Percentiles rank a stretch among this genome's conserved stretches.
phyloP scores from a whole-genome alignment of 2,113 vertebrate genomes.

The Tenrec ecaudatus region DNA sequence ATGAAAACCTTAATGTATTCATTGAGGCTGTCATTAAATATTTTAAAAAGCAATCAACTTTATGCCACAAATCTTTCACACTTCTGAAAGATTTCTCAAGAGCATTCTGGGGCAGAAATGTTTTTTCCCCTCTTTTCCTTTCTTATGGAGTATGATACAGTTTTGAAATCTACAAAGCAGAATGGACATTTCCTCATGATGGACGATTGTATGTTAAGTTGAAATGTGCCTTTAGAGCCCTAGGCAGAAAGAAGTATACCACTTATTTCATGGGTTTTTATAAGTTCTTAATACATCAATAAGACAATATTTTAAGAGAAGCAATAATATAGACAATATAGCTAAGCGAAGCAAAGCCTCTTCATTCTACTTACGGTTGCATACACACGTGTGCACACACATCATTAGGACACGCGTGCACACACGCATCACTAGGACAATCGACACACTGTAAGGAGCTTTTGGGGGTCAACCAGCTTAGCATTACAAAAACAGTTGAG shows the following conservation, averaged over 20 bases:
- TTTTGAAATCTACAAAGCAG: conserved; percentile 43
- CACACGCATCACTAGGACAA: neutral
- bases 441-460: neutral
- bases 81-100: conserved; percentile 36
- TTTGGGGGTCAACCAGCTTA: neutral
- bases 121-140: neutral
- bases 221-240: conserved; percentile 27
- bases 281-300: neutral
- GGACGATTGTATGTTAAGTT: neutral
- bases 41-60: conserved; percentile 13
- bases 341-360: neutral
- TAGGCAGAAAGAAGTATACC: conserved; percentile 12
- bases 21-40: neutral
- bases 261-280: conserved; percentile 10
- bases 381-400: neutral
- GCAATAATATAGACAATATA: neutral
- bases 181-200: neutral
- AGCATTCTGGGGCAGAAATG: neutral
- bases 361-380: neutral
- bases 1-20: conserved; percentile 30
- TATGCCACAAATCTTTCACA: neutral
- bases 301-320: conserved; percentile 35
- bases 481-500: neutral
- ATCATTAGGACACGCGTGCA: neutral
- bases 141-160: neutral